Evolutionary conservation across 1,140 invertebrate genomes (phyloP).

Genomic region (Papilio xuthus): DNA sequence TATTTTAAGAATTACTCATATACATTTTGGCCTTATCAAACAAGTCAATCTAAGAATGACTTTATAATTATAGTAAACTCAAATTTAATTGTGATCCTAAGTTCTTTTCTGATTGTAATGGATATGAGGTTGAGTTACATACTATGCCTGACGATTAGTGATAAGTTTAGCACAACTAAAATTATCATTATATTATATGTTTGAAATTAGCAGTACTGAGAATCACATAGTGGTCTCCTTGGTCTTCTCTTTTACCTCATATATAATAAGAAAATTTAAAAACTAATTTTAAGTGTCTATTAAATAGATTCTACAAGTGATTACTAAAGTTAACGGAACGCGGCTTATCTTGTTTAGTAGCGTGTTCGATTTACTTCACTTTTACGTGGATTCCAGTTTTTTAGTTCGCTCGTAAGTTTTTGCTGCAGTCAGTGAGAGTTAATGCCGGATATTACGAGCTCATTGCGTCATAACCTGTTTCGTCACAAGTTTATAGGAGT

Average conservation of each 20-base stretch:
- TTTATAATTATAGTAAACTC: too few species aligned
- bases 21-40: too few species aligned
- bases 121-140: too few species aligned
- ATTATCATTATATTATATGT: not conserved
- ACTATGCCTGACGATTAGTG: too few species aligned
- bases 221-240: not conserved
- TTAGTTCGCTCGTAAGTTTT: constrained; percentile 4
- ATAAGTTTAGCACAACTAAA: too few species aligned
- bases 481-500: not conserved
- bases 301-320: too few species aligned
- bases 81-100: too few species aligned
- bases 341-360: not conserved
- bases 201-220: not conserved
- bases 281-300: not conserved
- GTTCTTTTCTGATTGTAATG: too few species aligned
- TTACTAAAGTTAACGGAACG: too few species aligned
- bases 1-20: not conserved
- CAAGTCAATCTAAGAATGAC: too few species aligned
- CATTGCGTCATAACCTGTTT: constrained; percentile 16
- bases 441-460: not conserved
- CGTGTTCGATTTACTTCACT: not conserved
- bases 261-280: not conserved
- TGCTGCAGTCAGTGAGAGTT: constrained; percentile 20
- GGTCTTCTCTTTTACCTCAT: not conserved
- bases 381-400: constrained; percentile 8